These are phyloP conservation scores for Carettochelys insculpta DNA, from an alignment of 2,113 vertebrate species.

Conservation along the genomic window DNA sequence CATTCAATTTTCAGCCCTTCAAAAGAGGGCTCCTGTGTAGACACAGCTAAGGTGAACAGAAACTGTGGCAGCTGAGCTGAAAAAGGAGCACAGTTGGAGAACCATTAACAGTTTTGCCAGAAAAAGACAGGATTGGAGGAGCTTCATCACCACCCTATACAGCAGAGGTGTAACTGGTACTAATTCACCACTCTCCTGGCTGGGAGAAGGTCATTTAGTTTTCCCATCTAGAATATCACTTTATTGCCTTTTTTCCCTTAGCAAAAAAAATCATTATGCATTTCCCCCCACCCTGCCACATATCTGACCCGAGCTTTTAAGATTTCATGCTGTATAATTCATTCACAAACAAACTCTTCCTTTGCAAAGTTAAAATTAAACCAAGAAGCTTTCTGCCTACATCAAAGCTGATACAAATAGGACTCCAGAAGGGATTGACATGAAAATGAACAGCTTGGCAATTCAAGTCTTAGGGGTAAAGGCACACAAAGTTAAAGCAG, in stretches of 20 bases:
- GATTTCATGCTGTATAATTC: conserved; percentile 31
- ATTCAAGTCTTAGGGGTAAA: conserved; percentile 20
- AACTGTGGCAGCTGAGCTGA: too few relatives aligned
- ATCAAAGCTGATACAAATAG: conserved; percentile 58
- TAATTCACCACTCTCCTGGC: not conserved
- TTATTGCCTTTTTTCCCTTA: not conserved
- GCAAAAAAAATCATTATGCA: not conserved
- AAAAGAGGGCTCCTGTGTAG: too few relatives aligned
- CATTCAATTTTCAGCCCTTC: too few relatives aligned
- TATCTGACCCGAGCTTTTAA: conserved; percentile 5
- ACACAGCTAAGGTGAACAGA: too few relatives aligned
- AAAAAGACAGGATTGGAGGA: too few relatives aligned
- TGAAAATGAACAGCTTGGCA: conserved; percentile 16
- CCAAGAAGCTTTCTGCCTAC: conserved; percentile 25
- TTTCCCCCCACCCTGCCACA: conserved; percentile 3
- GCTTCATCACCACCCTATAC: too few relatives aligned
- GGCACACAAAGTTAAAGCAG: not conserved
- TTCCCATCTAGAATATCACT: not conserved
- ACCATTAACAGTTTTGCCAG: too few relatives aligned
- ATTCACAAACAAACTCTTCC: conserved; percentile 26
- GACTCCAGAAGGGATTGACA: not conserved
- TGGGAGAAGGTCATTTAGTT: not conserved
- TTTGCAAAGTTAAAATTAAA: conserved; percentile 46
- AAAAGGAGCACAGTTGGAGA: too few relatives aligned
- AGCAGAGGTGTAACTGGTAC: too few relatives aligned